Base-by-base conservation (phyloP, 1,140 invertebrate genomes). In the Dreissena polymorpha region DNA sequence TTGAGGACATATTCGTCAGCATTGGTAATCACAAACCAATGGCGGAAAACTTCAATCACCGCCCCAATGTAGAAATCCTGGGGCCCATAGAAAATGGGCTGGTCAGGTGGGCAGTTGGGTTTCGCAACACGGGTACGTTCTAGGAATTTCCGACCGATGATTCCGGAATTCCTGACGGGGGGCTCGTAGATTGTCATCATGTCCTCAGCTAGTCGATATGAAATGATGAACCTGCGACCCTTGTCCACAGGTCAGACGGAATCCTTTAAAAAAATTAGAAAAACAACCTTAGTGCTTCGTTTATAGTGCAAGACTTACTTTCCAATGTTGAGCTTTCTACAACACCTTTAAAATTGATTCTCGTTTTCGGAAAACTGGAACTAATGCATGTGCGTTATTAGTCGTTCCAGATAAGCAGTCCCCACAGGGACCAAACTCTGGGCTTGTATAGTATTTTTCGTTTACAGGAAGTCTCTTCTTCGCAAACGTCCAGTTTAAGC, bases 121-220 rank as follows among this genome's bases (percentile, higher is more conserved):
- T 93, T 93, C 49, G 93, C 90, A 10, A 93, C 90, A 53, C 92
- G 85, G n/a, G 91, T 91, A 53, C 89, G 79, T 74, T 93, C 91
- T n/a, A 93, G 84, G 88, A 93, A 93, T 86, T 93, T 93, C 13
- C 93, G 92, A 10, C 91, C 91, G 73, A 92, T 91, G 72, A 93
- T 92, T 49, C 93, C 92, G 23, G 91, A 93, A 85, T 93, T 93
- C 57, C 90, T 84, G 21, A 92, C 90, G 7, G 91, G 92, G 49
- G 93, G 92, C 80, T 93, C 93, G 75, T 93, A 93, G 75, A 93
- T 90, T 12, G 88, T 91, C 82, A 93, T 89, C 92, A 92, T 93
- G 83, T 93, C 92, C 76, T 93, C 92, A 13, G 92, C 90, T 12
- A 93, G 88, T 23, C 90, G 85, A 84, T 93, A 93, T 16, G 90